Conservation (phyloP, 1,140 invertebrate genomes). For the Diuraphis noxia region DNA sequence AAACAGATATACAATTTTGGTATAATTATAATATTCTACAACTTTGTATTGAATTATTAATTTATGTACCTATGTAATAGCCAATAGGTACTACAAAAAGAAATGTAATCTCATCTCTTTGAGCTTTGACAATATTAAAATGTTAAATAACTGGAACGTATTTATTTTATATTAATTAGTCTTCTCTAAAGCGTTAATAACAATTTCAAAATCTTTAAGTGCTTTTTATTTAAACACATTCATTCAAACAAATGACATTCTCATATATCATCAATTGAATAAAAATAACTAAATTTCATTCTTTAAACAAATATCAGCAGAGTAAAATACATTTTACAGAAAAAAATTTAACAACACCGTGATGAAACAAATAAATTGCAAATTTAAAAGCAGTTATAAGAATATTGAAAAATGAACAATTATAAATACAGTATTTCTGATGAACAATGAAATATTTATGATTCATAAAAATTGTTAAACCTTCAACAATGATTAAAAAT, state of each 20-base stretch:
- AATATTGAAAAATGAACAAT: background rate
- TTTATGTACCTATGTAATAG: no score
- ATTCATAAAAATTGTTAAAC: background rate
- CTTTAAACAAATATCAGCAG: background rate
- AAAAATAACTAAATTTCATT: background rate
- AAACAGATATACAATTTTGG: background rate
- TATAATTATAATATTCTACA: background rate
- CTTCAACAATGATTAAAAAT: background rate
- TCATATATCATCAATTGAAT: background rate
- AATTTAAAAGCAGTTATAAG: background rate
- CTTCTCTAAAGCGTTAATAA: background rate
- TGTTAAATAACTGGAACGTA: background rate
- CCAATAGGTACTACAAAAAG: background rate
- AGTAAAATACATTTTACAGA: background rate
- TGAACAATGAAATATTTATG: background rate
- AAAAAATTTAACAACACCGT: background rate
- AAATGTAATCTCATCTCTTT: background rate
- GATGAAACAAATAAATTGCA: background rate
- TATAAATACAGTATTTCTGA: background rate
- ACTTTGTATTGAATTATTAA: background rate
- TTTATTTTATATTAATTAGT: background rate
- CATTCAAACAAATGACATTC: background rate
- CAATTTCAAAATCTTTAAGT: background rate
- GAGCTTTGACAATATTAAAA: background rate
- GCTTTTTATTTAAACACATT: background rate